A percentile compares a stretch with the other conserved stretches of the same genome.
phyloP scores from a whole-genome alignment of 2,888 invertebrate species.

The Troides helena region DNA sequence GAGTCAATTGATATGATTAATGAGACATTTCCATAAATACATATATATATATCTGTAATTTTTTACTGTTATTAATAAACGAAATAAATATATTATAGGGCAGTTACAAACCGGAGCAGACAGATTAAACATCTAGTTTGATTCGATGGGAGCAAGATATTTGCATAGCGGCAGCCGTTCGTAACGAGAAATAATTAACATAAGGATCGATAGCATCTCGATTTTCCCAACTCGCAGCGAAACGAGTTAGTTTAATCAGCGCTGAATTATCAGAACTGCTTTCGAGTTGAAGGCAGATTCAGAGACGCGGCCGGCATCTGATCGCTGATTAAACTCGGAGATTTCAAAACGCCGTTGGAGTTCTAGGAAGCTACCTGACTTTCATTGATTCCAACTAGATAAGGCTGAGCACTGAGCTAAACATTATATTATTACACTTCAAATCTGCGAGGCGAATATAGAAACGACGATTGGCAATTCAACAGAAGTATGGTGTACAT shows the following conservation, averaged over 20 bases:
- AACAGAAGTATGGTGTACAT: background rate
- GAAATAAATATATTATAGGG: background rate
- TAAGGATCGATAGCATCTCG: slow-evolving; percentile 23
- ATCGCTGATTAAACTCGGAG: slow-evolving; percentile 8
- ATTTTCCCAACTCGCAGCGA: slow-evolving; percentile 20
- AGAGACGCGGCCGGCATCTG: slow-evolving; percentile 11
- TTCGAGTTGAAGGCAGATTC: slow-evolving; percentile 13
- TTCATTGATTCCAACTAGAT: slow-evolving; percentile 14
- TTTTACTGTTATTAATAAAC: too few relatives aligned
- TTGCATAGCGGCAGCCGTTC: slow-evolving; percentile 22
- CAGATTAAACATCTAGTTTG: background rate
- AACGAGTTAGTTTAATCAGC: slow-evolving; percentile 20
- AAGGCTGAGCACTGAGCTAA: slow-evolving; percentile 13
- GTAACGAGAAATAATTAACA: slow-evolving; percentile 25
- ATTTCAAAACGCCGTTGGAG: slow-evolving; percentile 8
- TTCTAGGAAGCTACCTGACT: slow-evolving; percentile 25
- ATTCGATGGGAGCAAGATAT: slow-evolving; percentile 14
- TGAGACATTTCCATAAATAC: too few relatives aligned
- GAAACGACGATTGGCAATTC: slow-evolving; percentile 20
- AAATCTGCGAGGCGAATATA: slow-evolving; percentile 22
- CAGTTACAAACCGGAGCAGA: slow-evolving; percentile 11
- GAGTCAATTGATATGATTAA: too few relatives aligned
- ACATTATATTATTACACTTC: slow-evolving; percentile 16
- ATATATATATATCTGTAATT: too few relatives aligned
- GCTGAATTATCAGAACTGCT: slow-evolving; percentile 15